Base-by-base conservation (phyloP, 1,140 invertebrate species). In the Conopomorpha cramerella region DNA sequence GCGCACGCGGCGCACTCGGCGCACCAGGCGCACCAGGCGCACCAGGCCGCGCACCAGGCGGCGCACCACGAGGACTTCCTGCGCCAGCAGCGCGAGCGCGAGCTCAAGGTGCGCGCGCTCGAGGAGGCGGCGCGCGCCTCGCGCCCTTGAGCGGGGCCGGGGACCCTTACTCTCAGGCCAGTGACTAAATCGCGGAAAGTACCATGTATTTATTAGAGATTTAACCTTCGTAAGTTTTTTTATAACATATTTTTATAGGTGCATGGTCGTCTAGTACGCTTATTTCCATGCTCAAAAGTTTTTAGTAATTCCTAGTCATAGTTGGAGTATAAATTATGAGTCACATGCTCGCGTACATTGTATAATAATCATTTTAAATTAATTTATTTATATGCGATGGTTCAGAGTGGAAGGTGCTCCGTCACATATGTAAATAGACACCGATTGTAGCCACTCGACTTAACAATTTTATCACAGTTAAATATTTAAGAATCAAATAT, bases 51-150 rank as follows among this genome's bases (percentile, higher is more conserved):
- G n/a, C n/a, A n/a, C n/a, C n/a, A n/a, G n/a, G n/a, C n/a, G n/a
- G 85, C 89, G 48, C 89, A 91, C 62, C 90, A 92, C 68, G 90
- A 93, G 57, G 91, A 90, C 62, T 72, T 92, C 51, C 84, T 90
- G 33, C 64, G 86, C 59, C 88, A 90, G 81, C 88, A 91, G 66
- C 84, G 89, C 34, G 89, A 92, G 56, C 81, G 90, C 30, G 90
- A 92, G 77, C 80, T 91, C 49, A 92, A 92, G 80, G 87, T 92
- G 59, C 83, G 90, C 55, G 89, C 88, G 38, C 78, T 92, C 46
- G 90, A 92, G 77, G 90, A 92, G 80, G 90, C 90, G 37, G 89
- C 89, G 39, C 82, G 89, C 63, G 88, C 88, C 49, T 85, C 85
- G 49, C 81, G 86, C 41, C 84, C 83, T 57, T 88, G 84, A 55